phyloP scores from a whole-genome alignment of 2,113 vertebrate genomes.

The Alethe castanea region DNA sequence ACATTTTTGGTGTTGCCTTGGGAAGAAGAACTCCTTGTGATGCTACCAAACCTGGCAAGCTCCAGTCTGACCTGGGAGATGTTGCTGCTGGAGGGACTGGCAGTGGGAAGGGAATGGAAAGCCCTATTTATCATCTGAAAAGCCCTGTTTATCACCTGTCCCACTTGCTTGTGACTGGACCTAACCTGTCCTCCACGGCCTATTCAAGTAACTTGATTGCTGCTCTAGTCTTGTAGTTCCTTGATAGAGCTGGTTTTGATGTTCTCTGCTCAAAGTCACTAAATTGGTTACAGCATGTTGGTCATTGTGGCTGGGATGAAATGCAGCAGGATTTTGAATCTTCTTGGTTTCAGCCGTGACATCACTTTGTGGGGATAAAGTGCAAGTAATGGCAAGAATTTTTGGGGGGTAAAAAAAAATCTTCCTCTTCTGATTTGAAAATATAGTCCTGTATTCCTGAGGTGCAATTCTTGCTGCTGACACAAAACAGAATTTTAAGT shows the following conservation, averaged over 20 bases:
- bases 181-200: neutral
- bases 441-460: neutral
- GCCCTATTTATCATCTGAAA: neutral
- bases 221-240: neutral
- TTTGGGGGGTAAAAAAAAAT: neutral
- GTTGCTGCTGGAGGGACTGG: neutral
- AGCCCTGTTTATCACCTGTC: neutral
- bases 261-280: neutral
- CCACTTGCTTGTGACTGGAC: neutral
- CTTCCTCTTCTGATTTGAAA: neutral
- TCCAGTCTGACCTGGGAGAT: neutral
- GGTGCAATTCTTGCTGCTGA: neutral
- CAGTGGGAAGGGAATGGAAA: neutral
- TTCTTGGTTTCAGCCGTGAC: neutral
- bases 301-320: neutral
- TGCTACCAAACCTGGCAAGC: neutral
- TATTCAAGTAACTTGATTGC: neutral
- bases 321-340: neutral
- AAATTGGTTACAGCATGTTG: fast-evolving
- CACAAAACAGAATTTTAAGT: neutral
- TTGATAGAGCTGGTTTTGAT: neutral
- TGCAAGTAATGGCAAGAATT: neutral
- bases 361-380: neutral
- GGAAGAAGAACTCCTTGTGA: neutral
- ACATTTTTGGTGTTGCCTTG: neutral